Base-by-base conservation (phyloP, 2,888 invertebrate genomes). In the Eueremaeus valkanovi region DNA sequence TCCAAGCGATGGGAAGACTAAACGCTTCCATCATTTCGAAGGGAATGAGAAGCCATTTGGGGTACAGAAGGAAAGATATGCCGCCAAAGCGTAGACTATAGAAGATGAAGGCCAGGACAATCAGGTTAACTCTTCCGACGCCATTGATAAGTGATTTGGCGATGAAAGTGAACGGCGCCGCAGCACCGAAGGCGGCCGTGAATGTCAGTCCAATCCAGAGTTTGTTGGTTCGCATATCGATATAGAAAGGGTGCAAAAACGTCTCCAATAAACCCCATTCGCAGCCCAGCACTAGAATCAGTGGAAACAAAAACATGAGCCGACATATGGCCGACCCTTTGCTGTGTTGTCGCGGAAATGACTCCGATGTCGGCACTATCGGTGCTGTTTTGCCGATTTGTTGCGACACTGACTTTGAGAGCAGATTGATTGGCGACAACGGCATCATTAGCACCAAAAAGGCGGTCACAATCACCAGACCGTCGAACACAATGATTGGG, bases 251-350 rank as follows among this genome's bases (percentile, higher is more conserved):
- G 42, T 73, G 89, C 77, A 92, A 83, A 81, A 89, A 92, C 16
- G 89, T 88, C 83, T 92, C 92, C 81, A 92, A 89, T 77, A 89
- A 89, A 81, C 90, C 90, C 90, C 92, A 92, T 80, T 92, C 88
- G 5, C 88, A 86, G 21, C 93, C 93, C 76, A 92, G 86, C 18
- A 90, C 82, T 6, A 89, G 85, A 31, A 92, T 85, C 3, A 92
- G 36, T 1, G 77, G 72, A 0, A 78, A 73, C 0, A 79, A 6
- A 16, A 78, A 63, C 63, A 70, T 24, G 18, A 77, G 33, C 9
- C 72, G 72, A 75, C 63, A 75, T 21, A 75, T 31, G 9, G 72
- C 55, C 33, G 49, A 75, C 36, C 55, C 55, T 27, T 75, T 75
- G 27, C 21, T 75, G 55, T 75, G 75, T 21, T 51, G 63, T 24